Evolutionary conservation across 2,797 vertebrate species (phyloP), one percentile per base, ranked within the genome.

Genomic region (Tadarida brasiliensis): DNA sequence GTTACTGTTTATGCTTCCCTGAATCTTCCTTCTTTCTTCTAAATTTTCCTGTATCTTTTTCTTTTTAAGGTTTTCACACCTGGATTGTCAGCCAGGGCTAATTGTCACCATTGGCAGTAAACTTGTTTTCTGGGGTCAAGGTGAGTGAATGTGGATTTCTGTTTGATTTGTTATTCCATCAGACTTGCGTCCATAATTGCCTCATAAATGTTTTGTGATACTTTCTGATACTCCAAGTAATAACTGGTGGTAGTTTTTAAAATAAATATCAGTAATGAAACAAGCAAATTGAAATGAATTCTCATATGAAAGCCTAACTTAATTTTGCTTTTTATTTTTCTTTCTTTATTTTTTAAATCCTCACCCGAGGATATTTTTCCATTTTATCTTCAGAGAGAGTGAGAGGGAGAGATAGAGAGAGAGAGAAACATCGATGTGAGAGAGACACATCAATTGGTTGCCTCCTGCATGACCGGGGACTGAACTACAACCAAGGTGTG

Each of bases 91-190:
- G 65, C 57, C 70, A 87, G 93, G 71, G 68, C 57, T 81, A n/a
- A 22, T 57, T 85, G n/a, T 94, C 61, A 97, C 96, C 92, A 94
- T 96, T 98, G 98, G 97, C 97, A 98, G 70, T 96, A 95, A 97
- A 68, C 35, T 89, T 92, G 39, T 90, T 96, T 97, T 93, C 59
- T 54, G 96, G 68, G 30, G 85, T 97, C 86, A 91, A 94, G 96
- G 98, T 98, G 95, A 98, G 97, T 74, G 86, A 47, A 15, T 6
- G 4, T 54, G 2, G 28, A 33, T 91, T 86, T 91, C 68, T 11
- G 0, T 93, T 30, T 76, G 90, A 59, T 82, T 94, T 61, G 20
- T 87, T 26, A 68, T 83, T 96, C 82, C 0, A 28, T 93, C 96
- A 89, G 22, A 81, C 26, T 61, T 89, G 76, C 49, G 47, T 44